Conservation (phyloP, 2,797 vertebrate genomes). For the Bradypodion ventrale region DNA sequence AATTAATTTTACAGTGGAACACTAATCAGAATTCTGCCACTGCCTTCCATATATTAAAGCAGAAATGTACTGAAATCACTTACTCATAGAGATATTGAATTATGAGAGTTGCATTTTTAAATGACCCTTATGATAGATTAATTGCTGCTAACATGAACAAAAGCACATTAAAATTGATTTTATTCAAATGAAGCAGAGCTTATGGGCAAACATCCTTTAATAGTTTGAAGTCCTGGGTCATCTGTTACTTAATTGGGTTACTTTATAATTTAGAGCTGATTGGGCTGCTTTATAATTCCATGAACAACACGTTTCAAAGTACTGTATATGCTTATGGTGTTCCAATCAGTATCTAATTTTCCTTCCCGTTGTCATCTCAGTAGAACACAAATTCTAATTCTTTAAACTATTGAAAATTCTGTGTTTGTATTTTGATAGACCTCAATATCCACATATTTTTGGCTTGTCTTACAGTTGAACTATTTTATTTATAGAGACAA, state of each 20-base stretch:
- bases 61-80: neutral
- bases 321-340: neutral
- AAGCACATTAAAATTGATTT: slow-evolving; percentile 10
- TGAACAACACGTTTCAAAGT: fast-evolving
- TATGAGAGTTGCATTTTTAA: slow-evolving; percentile 16
- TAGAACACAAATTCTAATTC: neutral
- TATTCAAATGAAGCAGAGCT: slow-evolving; percentile 13
- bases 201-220: slow-evolving; percentile 24
- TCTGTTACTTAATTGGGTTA: neutral
- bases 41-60: neutral
- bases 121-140: slow-evolving; percentile 27
- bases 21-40: slow-evolving; percentile 8
- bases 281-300: slow-evolving; percentile 10
- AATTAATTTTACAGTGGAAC: neutral
- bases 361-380: slow-evolving; percentile 12
- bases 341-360: slow-evolving; percentile 2
- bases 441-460: too few species aligned
- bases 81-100: slow-evolving; percentile 14
- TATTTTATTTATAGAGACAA: too few species aligned
- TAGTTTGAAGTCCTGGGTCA: slow-evolving; percentile 8
- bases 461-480: too few species aligned
- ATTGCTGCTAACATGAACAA: slow-evolving; percentile 19
- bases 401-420: too few species aligned
- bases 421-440: too few species aligned
- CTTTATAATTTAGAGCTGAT: slow-evolving; percentile 31